Evolutionary conservation across 2,797 vertebrate genomes (phyloP).

Genomic region (Borostomias antarcticus): DNA sequence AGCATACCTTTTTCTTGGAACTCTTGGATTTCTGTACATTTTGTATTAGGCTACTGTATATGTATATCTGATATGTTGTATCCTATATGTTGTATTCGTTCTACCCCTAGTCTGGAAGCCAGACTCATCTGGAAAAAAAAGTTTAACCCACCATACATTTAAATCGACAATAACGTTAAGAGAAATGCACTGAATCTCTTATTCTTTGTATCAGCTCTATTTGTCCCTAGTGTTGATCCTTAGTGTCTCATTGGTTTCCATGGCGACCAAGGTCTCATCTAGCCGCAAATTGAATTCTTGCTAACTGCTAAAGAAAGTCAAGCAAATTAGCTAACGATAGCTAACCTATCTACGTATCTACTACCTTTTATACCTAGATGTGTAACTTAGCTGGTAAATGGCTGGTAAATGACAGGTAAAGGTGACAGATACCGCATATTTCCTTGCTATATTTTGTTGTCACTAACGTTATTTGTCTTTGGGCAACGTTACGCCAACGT

Average conservation of each 20-base stretch:
- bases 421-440: background rate
- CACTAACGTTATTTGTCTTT: too few relatives aligned
- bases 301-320: background rate
- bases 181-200: background rate
- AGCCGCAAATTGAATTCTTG: conserved; percentile 14
- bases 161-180: background rate
- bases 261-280: conserved; percentile 40
- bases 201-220: background rate
- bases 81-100: too few relatives aligned
- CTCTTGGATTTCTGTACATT: too few relatives aligned
- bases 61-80: too few relatives aligned
- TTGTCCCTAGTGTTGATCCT: conserved; percentile 44
- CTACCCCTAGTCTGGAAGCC: too few relatives aligned
- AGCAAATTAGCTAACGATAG: background rate
- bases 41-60: too few relatives aligned
- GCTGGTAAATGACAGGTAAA: background rate
- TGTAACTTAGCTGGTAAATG: too few relatives aligned
- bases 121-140: too few relatives aligned
- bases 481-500: background rate
- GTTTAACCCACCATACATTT: too few relatives aligned
- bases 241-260: conserved; percentile 62
- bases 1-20: too few relatives aligned
- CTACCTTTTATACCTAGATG: background rate
- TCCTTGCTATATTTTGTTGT: background rate
- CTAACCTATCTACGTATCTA: too few relatives aligned